Evolutionary conservation across 2,888 invertebrate species (phyloP).

Genomic region (Scaptomyza tumidula): DNA sequence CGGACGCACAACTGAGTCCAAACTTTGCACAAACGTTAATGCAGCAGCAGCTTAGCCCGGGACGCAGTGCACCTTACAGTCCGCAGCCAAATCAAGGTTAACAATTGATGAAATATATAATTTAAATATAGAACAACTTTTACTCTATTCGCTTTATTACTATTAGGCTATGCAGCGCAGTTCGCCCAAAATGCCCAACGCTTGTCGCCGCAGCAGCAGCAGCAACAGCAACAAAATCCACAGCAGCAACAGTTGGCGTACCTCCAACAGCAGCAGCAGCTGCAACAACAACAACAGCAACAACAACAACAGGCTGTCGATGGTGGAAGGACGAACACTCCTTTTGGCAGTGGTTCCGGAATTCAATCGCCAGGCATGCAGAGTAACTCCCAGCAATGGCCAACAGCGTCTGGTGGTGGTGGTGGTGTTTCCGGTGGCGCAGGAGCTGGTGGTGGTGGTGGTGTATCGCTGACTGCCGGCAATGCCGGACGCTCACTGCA

Average conservation of each 20-base stretch:
- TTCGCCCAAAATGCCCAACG: constrained; percentile 83
- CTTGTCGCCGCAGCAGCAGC: constrained; percentile 83
- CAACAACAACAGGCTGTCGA: constrained; percentile 64
- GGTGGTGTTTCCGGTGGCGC: constrained; percentile 39
- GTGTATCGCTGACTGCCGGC: constrained; percentile 58
- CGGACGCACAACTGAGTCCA: constrained; percentile 88
- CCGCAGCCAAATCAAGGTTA: constrained; percentile 84
- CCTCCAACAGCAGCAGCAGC: constrained; percentile 73
- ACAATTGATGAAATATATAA: background rate
- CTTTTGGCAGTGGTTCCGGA: constrained; percentile 68
- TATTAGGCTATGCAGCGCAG: constrained; percentile 81
- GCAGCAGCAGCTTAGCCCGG: constrained; percentile 84
- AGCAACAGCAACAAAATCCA: constrained; percentile 82
- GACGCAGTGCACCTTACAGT: constrained; percentile 84
- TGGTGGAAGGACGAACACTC: constrained; percentile 64
- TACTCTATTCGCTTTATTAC: background rate
- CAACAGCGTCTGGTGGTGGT: constrained; percentile 37
- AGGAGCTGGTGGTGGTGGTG: constrained; percentile 51
- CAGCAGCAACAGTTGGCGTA: constrained; percentile 59
- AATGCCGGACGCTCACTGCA: constrained; percentile 86
- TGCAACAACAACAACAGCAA: constrained; percentile 79
- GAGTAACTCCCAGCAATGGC: constrained; percentile 78
- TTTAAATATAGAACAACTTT: background rate
- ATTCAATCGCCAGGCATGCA: constrained; percentile 84
- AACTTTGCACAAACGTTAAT: constrained; percentile 85